A percentile compares a stretch with the other conserved stretches of the same genome.
These are phyloP conservation scores for Bombus haemorrhoidalis DNA, from an alignment of 1,140 invertebrate species.

Conservation along the genomic window DNA sequence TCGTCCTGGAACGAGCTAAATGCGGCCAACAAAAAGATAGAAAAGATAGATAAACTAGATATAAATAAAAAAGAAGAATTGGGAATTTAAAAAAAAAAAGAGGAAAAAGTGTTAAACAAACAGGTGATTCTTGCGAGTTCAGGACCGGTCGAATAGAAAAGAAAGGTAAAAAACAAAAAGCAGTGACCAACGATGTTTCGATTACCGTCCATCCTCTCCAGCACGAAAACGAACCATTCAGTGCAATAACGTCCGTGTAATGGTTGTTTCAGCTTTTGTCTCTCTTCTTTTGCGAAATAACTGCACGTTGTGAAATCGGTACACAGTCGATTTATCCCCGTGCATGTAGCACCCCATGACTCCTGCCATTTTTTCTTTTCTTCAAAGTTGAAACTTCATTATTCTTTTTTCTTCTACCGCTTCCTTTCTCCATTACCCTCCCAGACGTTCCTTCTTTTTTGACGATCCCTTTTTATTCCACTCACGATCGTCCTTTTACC, in stretches of 20 bases:
- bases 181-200: slow-evolving; percentile 36
- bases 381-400: background rate
- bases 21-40: background rate
- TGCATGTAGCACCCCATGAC: background rate
- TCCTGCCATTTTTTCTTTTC: background rate
- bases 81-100: background rate
- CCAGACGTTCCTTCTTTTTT: background rate
- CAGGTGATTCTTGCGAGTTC: background rate
- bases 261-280: background rate
- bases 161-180: background rate
- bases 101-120: background rate
- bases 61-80: background rate
- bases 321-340: slow-evolving; percentile 1
- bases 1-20: slow-evolving; percentile 9
- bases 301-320: slow-evolving; percentile 21
- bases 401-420: too few species aligned
- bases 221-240: slow-evolving; percentile 39
- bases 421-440: background rate
- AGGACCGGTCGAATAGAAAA: background rate
- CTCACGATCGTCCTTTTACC: background rate
- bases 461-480: background rate
- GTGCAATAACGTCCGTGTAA: slow-evolving; percentile 39
- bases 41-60: background rate
- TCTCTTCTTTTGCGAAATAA: background rate
- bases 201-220: slow-evolving; percentile 23